Evolutionary conservation across 2,888 invertebrate species (phyloP).

Genomic region (Tridacna crocea): DNA sequence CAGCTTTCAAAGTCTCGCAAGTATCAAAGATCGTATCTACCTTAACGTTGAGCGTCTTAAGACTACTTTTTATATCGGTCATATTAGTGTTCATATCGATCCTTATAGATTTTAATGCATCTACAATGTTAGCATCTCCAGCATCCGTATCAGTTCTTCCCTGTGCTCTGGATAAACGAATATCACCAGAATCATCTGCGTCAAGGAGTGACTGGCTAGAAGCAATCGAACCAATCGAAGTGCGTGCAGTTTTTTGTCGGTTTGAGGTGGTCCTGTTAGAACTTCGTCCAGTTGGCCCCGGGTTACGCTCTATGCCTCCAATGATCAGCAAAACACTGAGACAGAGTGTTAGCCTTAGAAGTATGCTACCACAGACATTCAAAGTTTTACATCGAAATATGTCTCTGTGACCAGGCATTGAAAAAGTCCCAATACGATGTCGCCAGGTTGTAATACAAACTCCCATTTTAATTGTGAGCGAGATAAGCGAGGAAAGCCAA

Average conservation of each 20-base stretch:
- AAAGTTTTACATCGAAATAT: background rate
- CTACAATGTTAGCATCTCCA: background rate
- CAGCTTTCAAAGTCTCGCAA: constrained; percentile 1
- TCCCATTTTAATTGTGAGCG: no score
- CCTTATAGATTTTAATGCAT: background rate
- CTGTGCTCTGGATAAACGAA: background rate
- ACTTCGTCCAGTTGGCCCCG: background rate
- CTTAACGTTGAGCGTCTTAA: background rate
- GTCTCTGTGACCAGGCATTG: background rate
- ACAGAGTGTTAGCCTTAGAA: background rate
- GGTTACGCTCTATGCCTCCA: background rate
- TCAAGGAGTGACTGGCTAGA: background rate
- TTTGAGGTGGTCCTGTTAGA: background rate
- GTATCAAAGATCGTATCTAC: background rate
- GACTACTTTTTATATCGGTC: background rate
- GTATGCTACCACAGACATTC: background rate
- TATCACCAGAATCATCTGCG: background rate
- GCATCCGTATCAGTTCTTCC: background rate
- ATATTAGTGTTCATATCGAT: background rate
- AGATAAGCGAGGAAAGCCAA: no score
- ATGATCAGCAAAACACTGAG: background rate
- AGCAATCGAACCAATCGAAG: background rate
- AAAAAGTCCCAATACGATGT: background rate
- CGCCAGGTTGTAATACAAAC: background rate
- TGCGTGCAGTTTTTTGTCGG: background rate